These are phyloP conservation scores for Andrena trimmerana DNA, from an alignment of 2,888 invertebrate species.

Conservation along the genomic window DNA sequence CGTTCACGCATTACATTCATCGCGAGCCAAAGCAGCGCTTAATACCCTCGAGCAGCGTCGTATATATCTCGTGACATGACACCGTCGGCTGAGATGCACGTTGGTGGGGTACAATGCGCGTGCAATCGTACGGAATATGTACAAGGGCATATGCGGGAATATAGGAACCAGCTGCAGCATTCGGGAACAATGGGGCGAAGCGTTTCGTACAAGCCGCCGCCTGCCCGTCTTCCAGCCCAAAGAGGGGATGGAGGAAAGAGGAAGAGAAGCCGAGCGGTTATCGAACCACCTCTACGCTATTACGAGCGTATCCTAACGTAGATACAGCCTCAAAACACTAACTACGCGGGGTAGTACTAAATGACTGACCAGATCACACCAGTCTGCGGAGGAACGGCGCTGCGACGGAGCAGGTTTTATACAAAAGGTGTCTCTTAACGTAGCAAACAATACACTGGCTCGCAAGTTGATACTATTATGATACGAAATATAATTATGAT, in stretches of 20 bases:
- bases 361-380: neutral
- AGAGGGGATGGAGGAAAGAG: conserved; percentile 34
- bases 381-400: neutral
- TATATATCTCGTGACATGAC: conserved; percentile 47
- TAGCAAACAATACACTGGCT: too few relatives aligned
- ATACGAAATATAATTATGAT: too few relatives aligned
- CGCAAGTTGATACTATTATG: too few relatives aligned
- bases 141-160: conserved; percentile 47
- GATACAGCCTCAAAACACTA: conserved; percentile 24
- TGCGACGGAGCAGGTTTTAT: neutral
- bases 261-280: conserved; percentile 11
- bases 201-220: conserved; percentile 66
- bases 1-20: conserved; percentile 5
- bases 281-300: conserved; percentile 55
- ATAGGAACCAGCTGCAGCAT: conserved; percentile 74
- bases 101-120: conserved; percentile 52
- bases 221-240: conserved; percentile 66
- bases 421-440: neutral
- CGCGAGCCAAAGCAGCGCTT: conserved; percentile 14
- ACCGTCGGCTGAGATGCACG: conserved; percentile 47
- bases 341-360: neutral
- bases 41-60: conserved; percentile 20
- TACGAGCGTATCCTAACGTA: conserved; percentile 35
- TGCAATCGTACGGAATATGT: conserved; percentile 58
- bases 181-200: conserved; percentile 75